Percentiles rank a stretch among this genome's conserved stretches.
Conservation (phyloP, 2,797 vertebrate genomes). For the Silurus aristotelis region DNA sequence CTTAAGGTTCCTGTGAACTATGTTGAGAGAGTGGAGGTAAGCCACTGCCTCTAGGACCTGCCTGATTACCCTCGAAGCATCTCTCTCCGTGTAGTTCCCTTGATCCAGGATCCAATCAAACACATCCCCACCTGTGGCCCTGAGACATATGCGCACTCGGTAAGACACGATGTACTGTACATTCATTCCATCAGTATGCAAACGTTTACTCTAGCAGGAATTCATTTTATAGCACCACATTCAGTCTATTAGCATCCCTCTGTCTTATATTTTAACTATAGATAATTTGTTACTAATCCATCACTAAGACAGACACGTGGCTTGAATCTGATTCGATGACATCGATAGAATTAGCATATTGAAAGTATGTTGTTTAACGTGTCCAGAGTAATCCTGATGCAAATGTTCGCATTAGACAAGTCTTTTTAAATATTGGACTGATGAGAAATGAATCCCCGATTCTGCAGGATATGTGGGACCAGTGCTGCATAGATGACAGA, state of each 20-base stretch:
- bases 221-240: not conserved
- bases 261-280: not conserved
- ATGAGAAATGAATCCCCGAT: slow-evolving; percentile 35
- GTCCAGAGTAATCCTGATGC: not conserved
- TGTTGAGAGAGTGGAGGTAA: slow-evolving; percentile 84
- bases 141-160: slow-evolving; percentile 54
- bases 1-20: slow-evolving; percentile 87
- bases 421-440: not conserved
- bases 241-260: not conserved
- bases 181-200: not conserved
- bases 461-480: slow-evolving; percentile 37
- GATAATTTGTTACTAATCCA: not conserved
- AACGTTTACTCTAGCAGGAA: not conserved
- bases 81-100: slow-evolving; percentile 86
- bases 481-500: slow-evolving; percentile 48
- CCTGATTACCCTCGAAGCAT: slow-evolving; percentile 83
- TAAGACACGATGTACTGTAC: slow-evolving; percentile 22
- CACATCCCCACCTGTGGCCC: slow-evolving; percentile 85
- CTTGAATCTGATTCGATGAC: not conserved
- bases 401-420: not conserved
- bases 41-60: slow-evolving; percentile 85
- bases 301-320: not conserved
- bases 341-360: not conserved
- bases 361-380: not conserved
- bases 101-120: slow-evolving; percentile 89